Base-by-base conservation (phyloP, 2,888 invertebrate species). In the Lysandra coridon region DNA sequence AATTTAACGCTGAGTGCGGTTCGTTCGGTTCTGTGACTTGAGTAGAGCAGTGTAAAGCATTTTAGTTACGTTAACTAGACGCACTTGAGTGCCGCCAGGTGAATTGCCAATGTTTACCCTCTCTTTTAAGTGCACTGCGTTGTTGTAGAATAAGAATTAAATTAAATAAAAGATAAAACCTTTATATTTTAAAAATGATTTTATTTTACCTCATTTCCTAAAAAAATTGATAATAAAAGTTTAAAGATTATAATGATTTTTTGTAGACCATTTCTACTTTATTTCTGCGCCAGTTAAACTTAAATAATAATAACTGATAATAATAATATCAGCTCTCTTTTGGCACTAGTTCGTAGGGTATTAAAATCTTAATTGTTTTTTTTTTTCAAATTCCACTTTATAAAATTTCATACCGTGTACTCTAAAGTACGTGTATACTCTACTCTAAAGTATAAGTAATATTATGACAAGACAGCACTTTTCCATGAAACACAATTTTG, bases 71-170 rank as follows among this genome's bases (percentile, higher is more conserved):
- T 86, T 84, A 84, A 81, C 83, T 83, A 83, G 80, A 82, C 84
- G 84, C 86, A 84, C 86, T 84, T 81, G 81, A 84, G 87, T 86
- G 76, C 76, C 57, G 57, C 57, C 33, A 57, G 83, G 85, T 84
- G 83, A 86, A 79, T 84, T 88, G 88, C 86, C 86, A 87, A 86
- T 85, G 85, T 85, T 85, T 86, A 86, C 85, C 84, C 85, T 86
- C 84, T 90, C 89, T 88, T 91, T 92, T 91, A 89, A 84, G 90
- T 85, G 88, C 87, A 84, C 84, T 87, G 84, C 82, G 81, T 86
- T 85, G 84, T 83, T 76, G 84, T 84, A 83, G 81, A 85, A 83
- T 87, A 84, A 85, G 83, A 83, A 82, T 84, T 83, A 79, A 83
- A 84, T 83, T 84, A 84, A 86, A 87, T 89, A 87, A 88, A 89